Conservation (phyloP, 2,113 vertebrate genomes). For the Ophthalmolycus amberensis region DNA sequence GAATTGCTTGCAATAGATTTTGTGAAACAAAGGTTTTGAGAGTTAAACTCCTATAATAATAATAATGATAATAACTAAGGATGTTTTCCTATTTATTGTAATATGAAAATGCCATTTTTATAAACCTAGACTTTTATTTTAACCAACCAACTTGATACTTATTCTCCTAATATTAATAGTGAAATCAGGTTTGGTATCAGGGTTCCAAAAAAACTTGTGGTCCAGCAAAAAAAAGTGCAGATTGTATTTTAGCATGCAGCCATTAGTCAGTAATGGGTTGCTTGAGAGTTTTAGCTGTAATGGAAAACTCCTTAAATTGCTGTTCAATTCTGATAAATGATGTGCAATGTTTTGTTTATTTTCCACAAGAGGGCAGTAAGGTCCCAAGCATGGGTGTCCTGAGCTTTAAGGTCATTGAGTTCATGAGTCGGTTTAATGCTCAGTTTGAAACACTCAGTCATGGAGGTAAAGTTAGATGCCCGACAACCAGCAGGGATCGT, state of each 20-base stretch:
- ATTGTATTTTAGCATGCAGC: neutral
- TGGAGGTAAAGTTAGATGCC: neutral
- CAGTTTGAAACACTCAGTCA: constrained; percentile 26
- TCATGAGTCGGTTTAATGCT: constrained; percentile 51
- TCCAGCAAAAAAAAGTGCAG: too few relatives aligned
- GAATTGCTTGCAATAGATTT: neutral
- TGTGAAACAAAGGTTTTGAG: neutral
- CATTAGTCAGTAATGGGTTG: neutral
- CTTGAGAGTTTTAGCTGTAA: constrained; percentile 11
- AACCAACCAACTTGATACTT: neutral
- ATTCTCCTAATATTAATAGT: neutral
- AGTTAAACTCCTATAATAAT: neutral
- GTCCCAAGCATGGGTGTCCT: constrained; percentile 46
- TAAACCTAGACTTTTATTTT: neutral
- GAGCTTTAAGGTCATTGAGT: constrained; percentile 60
- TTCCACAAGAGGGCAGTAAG: constrained; percentile 80
- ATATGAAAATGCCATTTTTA: neutral
- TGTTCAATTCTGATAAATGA: constrained; percentile 6
- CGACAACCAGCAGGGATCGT: neutral
- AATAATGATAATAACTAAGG: neutral
- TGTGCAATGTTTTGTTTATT: constrained; percentile 24
- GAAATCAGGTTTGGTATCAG: neutral
- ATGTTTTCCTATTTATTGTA: neutral
- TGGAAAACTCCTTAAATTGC: constrained; percentile 14
- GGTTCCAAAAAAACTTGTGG: neutral